phyloP scores from a whole-genome alignment of 2,888 invertebrate genomes.

The Cancer borealis region DNA sequence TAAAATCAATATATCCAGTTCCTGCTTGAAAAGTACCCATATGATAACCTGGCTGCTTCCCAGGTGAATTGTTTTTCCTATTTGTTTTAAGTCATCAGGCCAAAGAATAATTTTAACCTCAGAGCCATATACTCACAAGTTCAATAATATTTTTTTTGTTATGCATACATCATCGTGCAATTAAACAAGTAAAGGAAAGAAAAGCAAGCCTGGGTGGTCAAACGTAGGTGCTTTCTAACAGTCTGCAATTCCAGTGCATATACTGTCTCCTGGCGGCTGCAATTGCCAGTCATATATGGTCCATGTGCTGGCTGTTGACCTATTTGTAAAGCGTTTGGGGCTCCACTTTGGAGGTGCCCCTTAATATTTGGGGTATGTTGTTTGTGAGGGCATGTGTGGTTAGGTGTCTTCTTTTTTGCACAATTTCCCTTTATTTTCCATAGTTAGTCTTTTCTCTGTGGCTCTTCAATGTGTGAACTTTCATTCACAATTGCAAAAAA shows the following conservation, averaged over 20 bases:
- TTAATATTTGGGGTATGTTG: slow-evolving; percentile 58
- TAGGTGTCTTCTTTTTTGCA: slow-evolving; percentile 65
- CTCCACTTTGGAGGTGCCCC: slow-evolving; percentile 49
- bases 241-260: slow-evolving; percentile 65
- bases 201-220: slow-evolving; percentile 70
- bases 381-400: slow-evolving; percentile 70
- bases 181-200: slow-evolving; percentile 59
- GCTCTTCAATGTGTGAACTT: slow-evolving; percentile 40
- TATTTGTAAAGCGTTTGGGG: slow-evolving; percentile 57
- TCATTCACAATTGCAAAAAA: slow-evolving; percentile 32
- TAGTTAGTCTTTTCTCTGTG: slow-evolving; percentile 58
- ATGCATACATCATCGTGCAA: slow-evolving; percentile 43
- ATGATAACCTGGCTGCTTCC: slow-evolving; percentile 70
- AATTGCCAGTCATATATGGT: slow-evolving; percentile 65
- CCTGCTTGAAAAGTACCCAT: slow-evolving; percentile 73
- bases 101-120: slow-evolving; percentile 73
- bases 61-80: slow-evolving; percentile 66
- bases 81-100: slow-evolving; percentile 67
- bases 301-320: slow-evolving; percentile 68
- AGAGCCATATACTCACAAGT: slow-evolving; percentile 61
- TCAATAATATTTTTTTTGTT: slow-evolving; percentile 52
- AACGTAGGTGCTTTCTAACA: slow-evolving; percentile 72
- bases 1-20: slow-evolving; percentile 69
- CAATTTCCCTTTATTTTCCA: slow-evolving; percentile 54
- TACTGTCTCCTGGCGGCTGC: slow-evolving; percentile 53